These are phyloP conservation scores for Salticus scenicus DNA, from an alignment of 2,888 invertebrate species.

Conservation along the genomic window DNA sequence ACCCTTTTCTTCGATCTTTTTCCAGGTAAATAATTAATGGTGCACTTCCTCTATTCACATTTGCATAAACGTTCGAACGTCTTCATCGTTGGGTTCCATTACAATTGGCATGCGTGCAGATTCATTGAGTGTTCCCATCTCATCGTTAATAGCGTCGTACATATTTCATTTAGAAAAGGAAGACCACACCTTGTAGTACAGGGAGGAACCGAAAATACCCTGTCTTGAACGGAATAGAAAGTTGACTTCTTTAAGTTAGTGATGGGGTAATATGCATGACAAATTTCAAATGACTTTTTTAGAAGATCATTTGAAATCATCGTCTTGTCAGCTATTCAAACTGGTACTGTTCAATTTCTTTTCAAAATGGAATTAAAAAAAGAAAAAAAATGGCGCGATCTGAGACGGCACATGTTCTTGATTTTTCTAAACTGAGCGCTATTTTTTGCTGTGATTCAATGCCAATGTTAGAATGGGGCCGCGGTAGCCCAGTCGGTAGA, in stretches of 20 bases:
- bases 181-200: slow-evolving; percentile 45
- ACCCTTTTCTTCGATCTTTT: slow-evolving; percentile 9
- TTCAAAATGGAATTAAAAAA: no score
- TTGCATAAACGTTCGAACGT: slow-evolving; percentile 38
- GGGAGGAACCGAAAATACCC: neutral
- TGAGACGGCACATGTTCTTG: no score
- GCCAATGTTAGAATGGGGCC: no score
- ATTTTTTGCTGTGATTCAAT: no score
- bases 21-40: slow-evolving; percentile 11
- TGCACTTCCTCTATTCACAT: slow-evolving; percentile 15
- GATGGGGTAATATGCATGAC: neutral
- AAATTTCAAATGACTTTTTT: neutral
- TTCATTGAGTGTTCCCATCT: slow-evolving; percentile 48
- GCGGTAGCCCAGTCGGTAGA: no score
- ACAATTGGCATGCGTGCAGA: slow-evolving; percentile 25
- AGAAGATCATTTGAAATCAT: no score
- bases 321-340: no score
- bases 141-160: slow-evolving; percentile 44
- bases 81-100: slow-evolving; percentile 45
- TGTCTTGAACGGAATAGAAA: neutral
- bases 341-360: no score
- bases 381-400: no score
- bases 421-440: no score
- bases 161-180: slow-evolving; percentile 47
- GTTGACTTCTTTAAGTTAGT: neutral